Base-by-base conservation (phyloP, 2,888 invertebrate species). In the Cabera pusaria region DNA sequence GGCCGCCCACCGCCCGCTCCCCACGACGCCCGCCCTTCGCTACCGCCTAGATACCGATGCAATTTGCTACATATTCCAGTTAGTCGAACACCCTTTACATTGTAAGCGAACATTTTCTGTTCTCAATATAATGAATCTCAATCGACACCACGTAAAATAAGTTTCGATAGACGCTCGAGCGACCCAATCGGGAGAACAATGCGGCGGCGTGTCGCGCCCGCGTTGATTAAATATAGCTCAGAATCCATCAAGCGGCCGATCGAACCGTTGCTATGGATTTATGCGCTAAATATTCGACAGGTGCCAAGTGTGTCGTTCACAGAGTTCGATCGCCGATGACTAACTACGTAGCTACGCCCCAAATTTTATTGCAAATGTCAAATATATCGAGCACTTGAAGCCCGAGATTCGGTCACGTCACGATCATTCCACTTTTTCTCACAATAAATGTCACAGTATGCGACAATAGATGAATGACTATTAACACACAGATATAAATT, bases 241-340 rank as follows among this genome's bases (percentile, higher is more conserved):
- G 86, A 83, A 83, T 86, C 78, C 83, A 83, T 87, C 83, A 85
- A 74, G 77, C 72, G 76, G 67, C 61, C 73, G 71, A 65, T 71
- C 66, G 82, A 81, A 64, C 72, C 66, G 78, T 79, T 77, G 84
- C 81, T 86, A 87, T 88, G 88, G 83, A 87, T 88, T 87, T 87
- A 87, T 87, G 84, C 81, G 81, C 77, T 75, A 83, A 87, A 85
- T 90, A 88, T 89, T 90, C 86, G 86, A 85, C 85, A 85, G 83
- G 87, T 90, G 90, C 90, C 90, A 90, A 90, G 88, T 90, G 89
- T 90, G 89, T 84, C 90, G 84, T 81, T 81, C 75, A 74, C 66
- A 75, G 75, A 76, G 85, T 81, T 83, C 86, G 86, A 81, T 74
- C 72, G 69, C 72, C 76, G 81, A 88, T 88, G 88, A 88, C 86